Base-by-base conservation (phyloP, 2,797 vertebrate species). In the Streptopelia turtur region DNA sequence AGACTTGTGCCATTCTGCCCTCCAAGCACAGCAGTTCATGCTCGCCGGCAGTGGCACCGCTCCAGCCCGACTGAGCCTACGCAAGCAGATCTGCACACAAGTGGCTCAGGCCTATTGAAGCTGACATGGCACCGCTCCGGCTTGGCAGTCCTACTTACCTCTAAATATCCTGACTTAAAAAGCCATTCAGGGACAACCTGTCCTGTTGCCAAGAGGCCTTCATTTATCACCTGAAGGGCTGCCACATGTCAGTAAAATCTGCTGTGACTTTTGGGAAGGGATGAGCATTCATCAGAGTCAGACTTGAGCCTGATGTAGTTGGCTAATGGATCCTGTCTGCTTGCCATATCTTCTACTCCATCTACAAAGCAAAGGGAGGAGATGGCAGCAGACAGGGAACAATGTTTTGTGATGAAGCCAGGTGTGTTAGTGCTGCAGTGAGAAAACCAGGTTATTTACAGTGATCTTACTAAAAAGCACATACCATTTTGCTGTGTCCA, bases 191-290 rank as follows among this genome's bases (percentile, higher is more conserved):
- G 93, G 94, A 93, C 93, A 93, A 80, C 59, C 45, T 77, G 92
- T 74, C 81, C 68, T 37, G 3, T 20, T 33, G 83, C 96, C 96
- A 90, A 20, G 64, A 87, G 74, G 49, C 45, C 75, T 83, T 74
- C 66, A 92, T 92, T 90, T 93, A 85, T 90, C 92, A 94, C 90
- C 92, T 76, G 45, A 93, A 95, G 92, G 75, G 86, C 68, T 87
- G 93, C 95, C 94, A 92, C 89, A 80, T 64, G 96, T 60, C 96
- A 94, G 81, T 89, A 77, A 87, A 93, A 95, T 74, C 95, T 90
- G 83, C 81, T 61, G 33, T 31, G 30, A 83, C 71, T 80, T 83
- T 74, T 1, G 3, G 77, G 56, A 88, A 78, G 47, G 80, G 47
- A 69, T 24, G 70, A 87, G 89, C 86, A 84, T 28, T 80, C 50